Conservation (phyloP, 1,140 invertebrate species). For the Macrosteles quadrilineatus region DNA sequence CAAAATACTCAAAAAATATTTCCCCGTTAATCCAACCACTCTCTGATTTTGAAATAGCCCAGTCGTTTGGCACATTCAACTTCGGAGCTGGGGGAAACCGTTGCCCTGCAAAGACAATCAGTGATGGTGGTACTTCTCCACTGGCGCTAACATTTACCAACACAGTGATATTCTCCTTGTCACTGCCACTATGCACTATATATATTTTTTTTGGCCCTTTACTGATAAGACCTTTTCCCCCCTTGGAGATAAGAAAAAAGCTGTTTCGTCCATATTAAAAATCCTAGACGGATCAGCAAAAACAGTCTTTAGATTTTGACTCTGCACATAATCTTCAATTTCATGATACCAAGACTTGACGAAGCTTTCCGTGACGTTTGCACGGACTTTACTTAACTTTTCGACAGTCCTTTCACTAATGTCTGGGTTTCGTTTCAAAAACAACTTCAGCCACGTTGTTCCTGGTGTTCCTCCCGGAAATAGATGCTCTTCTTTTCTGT, state of each 20-base stretch:
- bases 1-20: conserved; percentile 38
- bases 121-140: not conserved
- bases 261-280: conserved; percentile 9
- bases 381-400: no score
- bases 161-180: not conserved
- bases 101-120: not conserved
- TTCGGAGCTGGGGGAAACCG: not conserved
- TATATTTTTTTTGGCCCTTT: not conserved
- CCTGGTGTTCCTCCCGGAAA: not conserved
- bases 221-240: not conserved
- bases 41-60: not conserved
- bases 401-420: not conserved
- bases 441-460: not conserved
- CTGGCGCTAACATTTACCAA: not conserved
- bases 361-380: no score
- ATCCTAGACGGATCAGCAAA: not conserved
- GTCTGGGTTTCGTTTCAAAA: not conserved
- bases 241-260: conserved; percentile 6
- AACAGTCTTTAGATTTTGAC: not conserved
- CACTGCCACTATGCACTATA: not conserved
- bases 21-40: not conserved
- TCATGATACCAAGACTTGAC: not conserved
- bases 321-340: not conserved
- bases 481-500: not conserved
- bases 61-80: not conserved